These are phyloP conservation scores for Rhynchonycteris naso DNA, from an alignment of 2,797 vertebrate genomes.

Conservation along the genomic window DNA sequence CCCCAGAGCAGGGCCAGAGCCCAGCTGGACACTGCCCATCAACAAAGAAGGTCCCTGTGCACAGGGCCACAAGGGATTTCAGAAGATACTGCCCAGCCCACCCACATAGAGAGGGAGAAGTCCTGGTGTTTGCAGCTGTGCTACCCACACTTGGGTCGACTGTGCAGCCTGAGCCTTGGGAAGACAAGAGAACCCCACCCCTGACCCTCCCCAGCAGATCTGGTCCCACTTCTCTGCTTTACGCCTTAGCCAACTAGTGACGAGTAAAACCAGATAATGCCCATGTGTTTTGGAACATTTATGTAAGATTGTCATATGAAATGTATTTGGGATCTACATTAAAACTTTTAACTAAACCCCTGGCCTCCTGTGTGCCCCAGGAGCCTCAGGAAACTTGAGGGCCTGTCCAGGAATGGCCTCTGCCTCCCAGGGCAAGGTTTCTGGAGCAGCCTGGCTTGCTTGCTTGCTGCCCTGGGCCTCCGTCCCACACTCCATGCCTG, in stretches of 20 bases:
- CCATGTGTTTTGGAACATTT: slow-evolving; percentile 80
- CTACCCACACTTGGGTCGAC: neutral
- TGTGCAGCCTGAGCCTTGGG: neutral
- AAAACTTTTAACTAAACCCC: slow-evolving; percentile 82
- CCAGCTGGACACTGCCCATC: neutral
- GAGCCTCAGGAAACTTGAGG: neutral
- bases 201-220: neutral
- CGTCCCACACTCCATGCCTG: neutral
- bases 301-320: slow-evolving; percentile 83
- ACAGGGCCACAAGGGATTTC: neutral
- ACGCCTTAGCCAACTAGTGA: slow-evolving; percentile 81
- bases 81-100: neutral
- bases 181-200: neutral
- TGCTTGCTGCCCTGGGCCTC: neutral
- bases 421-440: neutral
- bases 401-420: neutral
- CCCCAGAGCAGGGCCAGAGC: neutral
- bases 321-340: slow-evolving; percentile 84
- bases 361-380: neutral
- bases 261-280: slow-evolving; percentile 73
- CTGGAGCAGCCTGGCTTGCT: neutral
- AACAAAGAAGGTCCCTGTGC: neutral
- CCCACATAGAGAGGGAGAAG: neutral
- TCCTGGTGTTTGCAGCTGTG: neutral
- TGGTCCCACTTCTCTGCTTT: slow-evolving; percentile 76